phyloP scores from a whole-genome alignment of 2,113 vertebrate species.

The Hippolais icterina region DNA sequence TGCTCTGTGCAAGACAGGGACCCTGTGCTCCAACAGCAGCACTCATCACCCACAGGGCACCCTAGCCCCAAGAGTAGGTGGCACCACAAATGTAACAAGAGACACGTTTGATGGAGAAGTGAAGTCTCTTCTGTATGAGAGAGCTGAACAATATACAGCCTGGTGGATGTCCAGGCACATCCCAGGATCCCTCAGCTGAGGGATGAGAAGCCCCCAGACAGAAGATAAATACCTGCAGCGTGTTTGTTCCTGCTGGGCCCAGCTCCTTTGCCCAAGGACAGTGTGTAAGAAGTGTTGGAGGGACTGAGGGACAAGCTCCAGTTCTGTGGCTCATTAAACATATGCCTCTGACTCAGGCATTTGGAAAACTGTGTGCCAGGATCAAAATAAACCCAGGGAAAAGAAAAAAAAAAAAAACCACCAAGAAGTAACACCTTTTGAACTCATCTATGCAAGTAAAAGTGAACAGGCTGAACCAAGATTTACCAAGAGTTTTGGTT shows the following conservation, averaged over 20 bases:
- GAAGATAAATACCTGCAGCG: neutral
- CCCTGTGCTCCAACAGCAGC: neutral
- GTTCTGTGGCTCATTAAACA: neutral
- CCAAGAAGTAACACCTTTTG: neutral
- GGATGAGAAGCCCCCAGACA: neutral
- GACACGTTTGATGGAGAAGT: too few relatives aligned
- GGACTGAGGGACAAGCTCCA: neutral
- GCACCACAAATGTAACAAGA: neutral
- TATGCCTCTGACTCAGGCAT: neutral
- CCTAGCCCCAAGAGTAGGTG: fast-evolving
- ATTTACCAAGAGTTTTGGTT: neutral
- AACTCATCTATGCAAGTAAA: neutral
- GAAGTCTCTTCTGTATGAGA: neutral
- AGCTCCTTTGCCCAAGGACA: neutral
- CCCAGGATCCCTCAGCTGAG: neutral
- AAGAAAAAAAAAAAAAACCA: too few relatives aligned
- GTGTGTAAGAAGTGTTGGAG: neutral
- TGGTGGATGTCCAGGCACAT: neutral
- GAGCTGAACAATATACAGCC: neutral
- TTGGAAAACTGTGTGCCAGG: neutral
- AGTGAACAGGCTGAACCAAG: neutral
- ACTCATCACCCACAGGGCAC: fast-evolving
- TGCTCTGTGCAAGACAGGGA: fast-evolving
- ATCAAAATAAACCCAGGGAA: neutral
- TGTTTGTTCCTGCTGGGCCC: neutral